A percentile compares a stretch with the other conserved stretches of the same genome.
These are phyloP conservation scores for Sebastes kiyomatsui DNA, from an alignment of 2,797 vertebrate genomes.

Conservation along the genomic window DNA sequence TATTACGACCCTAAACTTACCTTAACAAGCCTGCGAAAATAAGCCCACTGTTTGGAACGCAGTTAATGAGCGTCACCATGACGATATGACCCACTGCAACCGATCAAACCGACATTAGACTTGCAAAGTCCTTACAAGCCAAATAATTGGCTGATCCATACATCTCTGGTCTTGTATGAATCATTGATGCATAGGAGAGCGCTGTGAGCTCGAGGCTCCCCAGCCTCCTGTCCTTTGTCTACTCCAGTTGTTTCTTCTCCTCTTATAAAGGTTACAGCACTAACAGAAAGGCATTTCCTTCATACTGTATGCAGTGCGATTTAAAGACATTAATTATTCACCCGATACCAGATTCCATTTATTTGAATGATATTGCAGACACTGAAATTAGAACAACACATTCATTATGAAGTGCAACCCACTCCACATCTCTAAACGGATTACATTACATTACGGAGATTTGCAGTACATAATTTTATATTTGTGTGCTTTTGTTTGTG, in stretches of 20 bases:
- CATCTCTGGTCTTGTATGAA: conserved; percentile 47
- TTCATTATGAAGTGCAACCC: background rate
- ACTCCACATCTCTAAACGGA: background rate
- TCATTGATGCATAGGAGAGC: conserved; percentile 44
- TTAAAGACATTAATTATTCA: conserved; percentile 19
- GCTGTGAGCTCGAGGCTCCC: conserved; percentile 1
- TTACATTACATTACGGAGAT: background rate
- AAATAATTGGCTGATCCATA: conserved; percentile 59
- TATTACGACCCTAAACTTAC: background rate
- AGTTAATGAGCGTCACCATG: conserved; percentile 49
- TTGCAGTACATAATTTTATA: background rate
- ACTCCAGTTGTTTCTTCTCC: background rate
- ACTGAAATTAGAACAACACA: conserved; percentile 14
- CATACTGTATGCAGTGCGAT: background rate
- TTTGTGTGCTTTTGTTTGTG: background rate
- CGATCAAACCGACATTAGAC: conserved; percentile 31
- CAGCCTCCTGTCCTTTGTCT: conserved; percentile 30
- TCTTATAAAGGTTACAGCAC: conserved; percentile 34
- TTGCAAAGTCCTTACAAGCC: conserved; percentile 33
- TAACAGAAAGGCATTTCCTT: conserved; percentile 18
- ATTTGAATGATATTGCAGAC: conserved; percentile 31
- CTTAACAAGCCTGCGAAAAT: conserved; percentile 14
- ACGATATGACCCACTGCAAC: conserved; percentile 22
- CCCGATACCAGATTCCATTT: background rate
- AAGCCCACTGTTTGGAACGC: background rate